Evolutionary conservation across 2,888 invertebrate species (phyloP).

Genomic region (Hemistola chrysoprasaria): DNA sequence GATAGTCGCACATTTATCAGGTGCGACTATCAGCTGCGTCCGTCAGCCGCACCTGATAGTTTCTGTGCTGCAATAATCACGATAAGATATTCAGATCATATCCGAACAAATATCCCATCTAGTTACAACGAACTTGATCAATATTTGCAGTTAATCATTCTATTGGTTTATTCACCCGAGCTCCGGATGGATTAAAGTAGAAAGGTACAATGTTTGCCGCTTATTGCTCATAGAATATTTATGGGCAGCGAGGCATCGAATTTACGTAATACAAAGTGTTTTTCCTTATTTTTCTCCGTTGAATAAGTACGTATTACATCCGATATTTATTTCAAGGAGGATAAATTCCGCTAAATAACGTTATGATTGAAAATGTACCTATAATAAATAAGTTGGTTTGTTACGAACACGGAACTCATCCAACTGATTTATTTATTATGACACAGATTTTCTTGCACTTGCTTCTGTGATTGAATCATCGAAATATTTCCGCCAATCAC

Average conservation of each 20-base stretch:
- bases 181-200: constrained; percentile 8
- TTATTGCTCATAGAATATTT: constrained; percentile 20
- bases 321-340: constrained; percentile 11
- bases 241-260: constrained; percentile 6
- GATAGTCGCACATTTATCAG: too few relatives aligned
- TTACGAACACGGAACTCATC: too few relatives aligned
- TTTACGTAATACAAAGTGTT: constrained; percentile 12
- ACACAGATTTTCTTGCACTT: too few relatives aligned
- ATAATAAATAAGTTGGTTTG: too few relatives aligned
- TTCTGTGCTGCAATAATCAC: too few relatives aligned
- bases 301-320: constrained; percentile 10
- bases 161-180: constrained; percentile 3
- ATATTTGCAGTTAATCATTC: constrained; percentile 5
- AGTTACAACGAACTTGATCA: not conserved
- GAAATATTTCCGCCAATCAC: too few relatives aligned
- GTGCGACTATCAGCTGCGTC: too few relatives aligned
- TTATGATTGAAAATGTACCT: not conserved
- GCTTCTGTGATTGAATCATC: too few relatives aligned
- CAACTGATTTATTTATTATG: too few relatives aligned
- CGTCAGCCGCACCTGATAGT: too few relatives aligned
- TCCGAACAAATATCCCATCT: too few relatives aligned
- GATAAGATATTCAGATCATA: too few relatives aligned
- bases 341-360: constrained; percentile 3
- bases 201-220: constrained; percentile 15
- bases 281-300: constrained; percentile 12